Evolutionary conservation across 2,797 vertebrate genomes (phyloP).

Genomic region (Gorsachius magnificus): DNA sequence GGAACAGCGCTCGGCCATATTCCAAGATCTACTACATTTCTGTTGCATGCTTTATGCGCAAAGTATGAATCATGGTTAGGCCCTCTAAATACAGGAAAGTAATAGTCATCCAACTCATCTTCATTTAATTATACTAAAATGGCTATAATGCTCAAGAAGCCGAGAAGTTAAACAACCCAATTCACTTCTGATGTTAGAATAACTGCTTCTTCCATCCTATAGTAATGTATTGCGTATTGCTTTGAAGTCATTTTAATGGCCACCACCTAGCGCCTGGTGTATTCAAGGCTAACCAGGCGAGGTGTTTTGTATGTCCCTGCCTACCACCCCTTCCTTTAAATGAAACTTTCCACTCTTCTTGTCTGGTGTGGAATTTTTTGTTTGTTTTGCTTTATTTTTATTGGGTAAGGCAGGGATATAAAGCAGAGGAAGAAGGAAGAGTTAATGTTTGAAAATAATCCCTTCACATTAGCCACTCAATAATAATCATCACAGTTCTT

Average conservation of each 20-base stretch:
- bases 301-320: not conserved
- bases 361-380: not conserved
- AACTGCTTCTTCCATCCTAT: not conserved
- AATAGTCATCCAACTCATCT: conserved; percentile 17
- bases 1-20: not conserved
- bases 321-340: not conserved
- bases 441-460: not conserved
- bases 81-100: conserved; percentile 6
- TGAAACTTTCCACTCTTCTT: not conserved
- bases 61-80: conserved; percentile 7
- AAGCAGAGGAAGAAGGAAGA: not conserved
- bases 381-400: not conserved
- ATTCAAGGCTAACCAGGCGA: not conserved
- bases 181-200: not conserved
- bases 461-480: not conserved
- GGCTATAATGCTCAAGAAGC: conserved; percentile 26
- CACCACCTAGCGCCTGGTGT: not conserved
- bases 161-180: not conserved
- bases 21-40: conserved; percentile 10
- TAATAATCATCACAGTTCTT: not conserved
- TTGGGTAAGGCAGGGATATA: not conserved
- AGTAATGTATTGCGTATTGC: not conserved
- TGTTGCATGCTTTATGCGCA: not conserved
- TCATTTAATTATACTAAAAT: conserved; percentile 44
- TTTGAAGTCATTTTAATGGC: not conserved